A percentile compares a stretch with the other conserved stretches of the same genome.
phyloP scores from a whole-genome alignment of 2,888 invertebrate genomes.

The Sylvicola cinctus region DNA sequence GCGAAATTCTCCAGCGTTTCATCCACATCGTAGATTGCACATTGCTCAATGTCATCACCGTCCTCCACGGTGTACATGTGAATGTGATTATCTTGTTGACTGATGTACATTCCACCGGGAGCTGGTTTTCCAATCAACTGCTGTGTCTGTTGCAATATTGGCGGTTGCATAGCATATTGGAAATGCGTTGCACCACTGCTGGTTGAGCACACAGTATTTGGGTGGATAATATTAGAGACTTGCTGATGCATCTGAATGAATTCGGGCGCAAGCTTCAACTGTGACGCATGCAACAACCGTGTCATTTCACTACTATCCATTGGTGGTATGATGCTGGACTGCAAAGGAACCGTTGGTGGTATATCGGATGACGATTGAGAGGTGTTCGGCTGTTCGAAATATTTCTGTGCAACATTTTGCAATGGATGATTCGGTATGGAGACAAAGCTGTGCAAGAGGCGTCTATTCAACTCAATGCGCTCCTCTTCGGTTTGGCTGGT shows the following conservation, averaged over 20 bases:
- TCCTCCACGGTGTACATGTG: constrained; percentile 14
- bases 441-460: too few species aligned
- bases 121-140: background rate
- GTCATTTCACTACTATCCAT: background rate
- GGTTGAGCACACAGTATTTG: background rate
- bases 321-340: too few species aligned
- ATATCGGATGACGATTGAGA: too few species aligned
- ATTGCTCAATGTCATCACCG: constrained; percentile 11
- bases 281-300: too few species aligned
- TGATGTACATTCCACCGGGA: constrained; percentile 10
- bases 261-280: too few species aligned
- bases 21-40: constrained; percentile 18
- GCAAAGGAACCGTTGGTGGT: too few species aligned
- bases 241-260: too few species aligned
- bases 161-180: background rate
- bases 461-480: too few species aligned
- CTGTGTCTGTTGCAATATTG: background rate
- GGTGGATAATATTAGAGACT: too few species aligned
- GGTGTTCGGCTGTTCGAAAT: background rate
- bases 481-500: too few species aligned
- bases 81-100: constrained; percentile 14
- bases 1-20: constrained; percentile 19
- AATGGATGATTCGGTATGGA: constrained; percentile 12
- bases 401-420: constrained; percentile 17
- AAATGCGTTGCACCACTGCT: background rate